phyloP scores from a whole-genome alignment of 2,888 invertebrate genomes.

The Campaea margaritaria region DNA sequence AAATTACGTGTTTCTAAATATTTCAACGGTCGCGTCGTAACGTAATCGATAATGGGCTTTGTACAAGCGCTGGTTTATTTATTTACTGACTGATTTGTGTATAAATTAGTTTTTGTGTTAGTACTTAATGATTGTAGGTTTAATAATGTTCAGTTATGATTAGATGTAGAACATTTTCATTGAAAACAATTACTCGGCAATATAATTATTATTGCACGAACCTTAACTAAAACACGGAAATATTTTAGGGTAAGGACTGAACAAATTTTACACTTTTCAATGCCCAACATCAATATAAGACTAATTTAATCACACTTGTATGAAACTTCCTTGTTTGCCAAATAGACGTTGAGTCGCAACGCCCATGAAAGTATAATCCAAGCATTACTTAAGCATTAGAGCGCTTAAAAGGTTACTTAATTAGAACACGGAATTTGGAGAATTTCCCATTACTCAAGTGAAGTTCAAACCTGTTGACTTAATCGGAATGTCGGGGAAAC shows the following conservation, averaged over 20 bases:
- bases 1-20: slow-evolving; percentile 35
- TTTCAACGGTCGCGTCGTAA: slow-evolving; percentile 17
- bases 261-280: neutral
- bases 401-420: slow-evolving; percentile 38
- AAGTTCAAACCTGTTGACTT: slow-evolving; percentile 28
- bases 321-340: slow-evolving; percentile 13
- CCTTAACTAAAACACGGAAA: too few species aligned
- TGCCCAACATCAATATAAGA: slow-evolving; percentile 13
- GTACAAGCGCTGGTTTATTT: neutral
- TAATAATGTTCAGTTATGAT: too few species aligned
- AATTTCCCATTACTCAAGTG: slow-evolving; percentile 30
- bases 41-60: slow-evolving; percentile 11
- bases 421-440: slow-evolving; percentile 29
- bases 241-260: neutral
- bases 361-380: slow-evolving; percentile 25
- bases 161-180: too few species aligned
- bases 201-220: neutral
- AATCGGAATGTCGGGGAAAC: slow-evolving; percentile 22
- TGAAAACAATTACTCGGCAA: neutral
- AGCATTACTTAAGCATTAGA: slow-evolving; percentile 40
- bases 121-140: too few species aligned
- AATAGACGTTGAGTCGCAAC: slow-evolving; percentile 15
- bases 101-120: too few species aligned
- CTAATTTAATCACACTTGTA: slow-evolving; percentile 1
- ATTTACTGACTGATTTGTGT: too few species aligned